phyloP scores from a whole-genome alignment of 2,797 vertebrate species.

The Melanogrammus aeglefinus region DNA sequence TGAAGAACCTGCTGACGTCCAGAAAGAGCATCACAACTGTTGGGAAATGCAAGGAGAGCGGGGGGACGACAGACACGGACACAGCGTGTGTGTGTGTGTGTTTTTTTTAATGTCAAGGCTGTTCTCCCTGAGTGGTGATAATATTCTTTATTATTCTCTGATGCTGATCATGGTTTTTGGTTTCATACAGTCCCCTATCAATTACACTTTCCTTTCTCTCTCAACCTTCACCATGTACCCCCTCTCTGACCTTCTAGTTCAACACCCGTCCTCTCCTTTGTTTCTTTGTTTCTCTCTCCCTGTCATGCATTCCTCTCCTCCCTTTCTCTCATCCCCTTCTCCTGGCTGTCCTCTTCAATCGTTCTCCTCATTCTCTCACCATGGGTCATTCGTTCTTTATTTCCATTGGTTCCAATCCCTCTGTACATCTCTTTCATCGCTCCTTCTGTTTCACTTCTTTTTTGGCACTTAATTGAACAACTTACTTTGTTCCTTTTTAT shows the following conservation, averaged over 20 bases:
- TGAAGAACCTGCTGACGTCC: neutral
- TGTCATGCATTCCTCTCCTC: neutral
- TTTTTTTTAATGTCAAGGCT: neutral
- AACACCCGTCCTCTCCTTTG: neutral
- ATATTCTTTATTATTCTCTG: neutral
- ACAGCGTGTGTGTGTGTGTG: neutral
- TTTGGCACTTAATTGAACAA: neutral
- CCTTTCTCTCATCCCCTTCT: neutral
- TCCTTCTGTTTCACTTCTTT: neutral
- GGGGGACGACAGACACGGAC: no score
- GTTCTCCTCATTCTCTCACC: neutral
- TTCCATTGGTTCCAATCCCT: neutral
- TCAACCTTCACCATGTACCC: neutral
- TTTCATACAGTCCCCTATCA: neutral
- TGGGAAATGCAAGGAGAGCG: neutral
- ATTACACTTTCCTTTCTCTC: neutral
- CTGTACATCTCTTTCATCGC: no score
- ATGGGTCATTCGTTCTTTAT: neutral
- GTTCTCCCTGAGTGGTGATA: neutral
- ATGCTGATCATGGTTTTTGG: neutral
- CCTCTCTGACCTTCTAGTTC: neutral
- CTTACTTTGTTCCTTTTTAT: neutral
- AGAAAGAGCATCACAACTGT: neutral
- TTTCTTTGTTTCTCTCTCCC: no score
- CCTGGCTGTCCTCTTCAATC: neutral